A percentile compares a stretch with the other conserved stretches of the same genome.
Conservation (phyloP, 2,113 vertebrate genomes). For the Crocuta crocuta region DNA sequence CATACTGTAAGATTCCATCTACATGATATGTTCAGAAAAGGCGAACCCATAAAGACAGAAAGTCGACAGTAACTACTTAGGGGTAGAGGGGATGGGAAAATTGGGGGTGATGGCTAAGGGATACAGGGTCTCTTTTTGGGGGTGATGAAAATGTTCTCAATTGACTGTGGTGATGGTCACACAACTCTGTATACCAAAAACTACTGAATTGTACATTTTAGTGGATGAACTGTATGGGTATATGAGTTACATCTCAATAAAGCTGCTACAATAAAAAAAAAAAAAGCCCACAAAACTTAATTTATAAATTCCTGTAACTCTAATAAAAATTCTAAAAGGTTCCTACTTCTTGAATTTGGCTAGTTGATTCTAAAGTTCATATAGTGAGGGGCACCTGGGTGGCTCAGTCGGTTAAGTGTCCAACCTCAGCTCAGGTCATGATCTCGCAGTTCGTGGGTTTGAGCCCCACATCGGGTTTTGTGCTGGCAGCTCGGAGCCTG, state of each 20-base stretch:
- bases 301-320: not conserved
- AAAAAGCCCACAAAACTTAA: not conserved
- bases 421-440: no score
- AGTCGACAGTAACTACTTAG: not conserved
- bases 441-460: no score
- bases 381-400: not conserved
- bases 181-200: not conserved
- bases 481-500: no score
- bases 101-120: not conserved
- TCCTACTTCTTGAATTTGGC: not conserved
- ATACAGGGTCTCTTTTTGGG: not conserved
- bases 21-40: not conserved
- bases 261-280: not conserved
- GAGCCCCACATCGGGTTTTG: no score
- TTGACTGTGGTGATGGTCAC: not conserved
- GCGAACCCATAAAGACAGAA: not conserved
- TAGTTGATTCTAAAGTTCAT: not conserved
- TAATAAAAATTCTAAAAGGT: conserved; percentile 1
- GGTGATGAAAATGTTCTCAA: not conserved
- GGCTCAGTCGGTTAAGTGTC: no score
- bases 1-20: not conserved
- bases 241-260: not conserved
- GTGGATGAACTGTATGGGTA: not conserved
- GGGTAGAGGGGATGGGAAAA: no score
- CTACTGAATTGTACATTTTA: not conserved